These are phyloP conservation scores for Chrysolina oricalcia DNA, from an alignment of 2,888 invertebrate species.

Conservation along the genomic window DNA sequence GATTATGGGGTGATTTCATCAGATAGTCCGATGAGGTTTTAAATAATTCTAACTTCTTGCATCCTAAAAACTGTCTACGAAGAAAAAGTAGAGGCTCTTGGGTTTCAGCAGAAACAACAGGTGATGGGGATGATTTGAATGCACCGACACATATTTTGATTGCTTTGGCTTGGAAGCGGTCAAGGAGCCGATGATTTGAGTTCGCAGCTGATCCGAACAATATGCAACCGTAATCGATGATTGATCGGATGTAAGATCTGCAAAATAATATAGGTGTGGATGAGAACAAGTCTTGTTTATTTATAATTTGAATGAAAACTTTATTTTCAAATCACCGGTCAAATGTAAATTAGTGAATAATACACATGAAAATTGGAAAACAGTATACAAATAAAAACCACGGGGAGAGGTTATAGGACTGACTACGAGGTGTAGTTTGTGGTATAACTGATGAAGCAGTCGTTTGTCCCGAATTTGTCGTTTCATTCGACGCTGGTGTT, in stretches of 20 bases:
- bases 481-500: neutral
- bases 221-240: neutral
- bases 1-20: too few species aligned
- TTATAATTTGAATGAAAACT: too few species aligned
- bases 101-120: neutral
- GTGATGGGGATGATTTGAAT: conserved; percentile 6
- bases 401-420: too few species aligned
- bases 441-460: too few species aligned
- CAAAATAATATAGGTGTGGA: neutral
- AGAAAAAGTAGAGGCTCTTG: neutral
- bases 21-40: neutral
- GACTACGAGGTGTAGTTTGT: too few species aligned
- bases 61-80: neutral
- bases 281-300: too few species aligned
- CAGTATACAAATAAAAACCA: too few species aligned
- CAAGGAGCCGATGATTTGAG: neutral
- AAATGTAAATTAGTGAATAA: too few species aligned
- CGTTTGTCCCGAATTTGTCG: neutral
- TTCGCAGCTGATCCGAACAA: neutral
- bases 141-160: neutral
- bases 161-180: neutral
- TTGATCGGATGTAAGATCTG: neutral
- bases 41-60: neutral
- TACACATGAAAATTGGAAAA: too few species aligned
- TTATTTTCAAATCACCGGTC: too few species aligned